Percentiles rank a stretch among this genome's conserved stretches.
phyloP scores from a whole-genome alignment of 2,113 vertebrate species.

The Neodon shergylaensis region DNA sequence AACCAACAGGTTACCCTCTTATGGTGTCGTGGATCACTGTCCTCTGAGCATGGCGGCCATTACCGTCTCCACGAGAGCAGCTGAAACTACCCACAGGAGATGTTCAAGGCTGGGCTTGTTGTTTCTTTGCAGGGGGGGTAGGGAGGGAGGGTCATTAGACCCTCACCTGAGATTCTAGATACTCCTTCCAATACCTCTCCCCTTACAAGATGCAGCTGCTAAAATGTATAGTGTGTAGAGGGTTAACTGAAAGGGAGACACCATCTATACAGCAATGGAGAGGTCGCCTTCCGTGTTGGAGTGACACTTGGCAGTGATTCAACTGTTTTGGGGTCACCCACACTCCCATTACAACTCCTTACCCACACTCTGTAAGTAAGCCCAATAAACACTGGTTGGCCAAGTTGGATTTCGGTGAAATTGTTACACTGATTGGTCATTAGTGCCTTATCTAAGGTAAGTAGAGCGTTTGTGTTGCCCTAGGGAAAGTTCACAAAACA shows the following conservation, averaged over 20 bases:
- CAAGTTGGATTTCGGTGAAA: not conserved
- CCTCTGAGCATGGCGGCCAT: not conserved
- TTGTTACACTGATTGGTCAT: not conserved
- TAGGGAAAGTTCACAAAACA: not conserved
- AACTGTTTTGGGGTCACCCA: not conserved
- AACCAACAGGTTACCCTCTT: not conserved
- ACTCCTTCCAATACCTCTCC: not conserved
- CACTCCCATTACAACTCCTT: not conserved
- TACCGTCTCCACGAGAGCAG: not conserved
- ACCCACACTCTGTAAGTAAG: not conserved
- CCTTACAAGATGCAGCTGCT: not conserved
- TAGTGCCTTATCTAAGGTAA: not conserved
- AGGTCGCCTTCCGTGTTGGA: not conserved
- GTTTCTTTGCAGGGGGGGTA: not conserved
- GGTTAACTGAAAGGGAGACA: not conserved
- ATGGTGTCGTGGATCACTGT: not conserved
- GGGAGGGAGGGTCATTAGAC: not conserved
- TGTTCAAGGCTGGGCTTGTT: not conserved
- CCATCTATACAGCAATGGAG: not conserved
- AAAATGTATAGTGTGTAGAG: not conserved
- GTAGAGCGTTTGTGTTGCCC: not conserved
- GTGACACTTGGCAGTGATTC: not conserved
- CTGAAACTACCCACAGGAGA: not conserved
- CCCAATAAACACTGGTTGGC: not conserved
- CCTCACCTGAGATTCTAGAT: not conserved